These are phyloP conservation scores for Styela plicata DNA, from an alignment of 23 tunicate genomes.

Conservation along the genomic window DNA sequence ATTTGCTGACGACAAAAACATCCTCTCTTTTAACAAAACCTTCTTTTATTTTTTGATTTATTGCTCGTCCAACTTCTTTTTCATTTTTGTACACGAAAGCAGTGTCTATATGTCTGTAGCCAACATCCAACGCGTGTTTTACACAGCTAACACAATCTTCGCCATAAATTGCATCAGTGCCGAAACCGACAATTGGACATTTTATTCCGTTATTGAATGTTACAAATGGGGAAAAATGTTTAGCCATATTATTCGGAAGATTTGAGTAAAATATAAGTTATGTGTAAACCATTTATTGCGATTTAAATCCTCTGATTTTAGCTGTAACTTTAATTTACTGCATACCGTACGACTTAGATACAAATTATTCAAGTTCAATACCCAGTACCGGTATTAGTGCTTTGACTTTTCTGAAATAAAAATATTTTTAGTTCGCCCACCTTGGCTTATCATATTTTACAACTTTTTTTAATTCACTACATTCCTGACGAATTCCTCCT, in stretches of 20 bases:
- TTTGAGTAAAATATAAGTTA: no score
- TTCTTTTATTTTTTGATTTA: constrained; percentile 42
- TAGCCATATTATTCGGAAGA: background rate
- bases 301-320: no score
- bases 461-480: no score
- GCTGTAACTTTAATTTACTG: no score
- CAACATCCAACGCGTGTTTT: constrained; percentile 47
- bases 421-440: no score
- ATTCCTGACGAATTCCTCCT: no score
- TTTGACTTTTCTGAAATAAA: no score
- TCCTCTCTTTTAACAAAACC: constrained; percentile 54
- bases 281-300: no score
- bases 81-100: constrained; percentile 75
- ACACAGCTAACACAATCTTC: constrained; percentile 47
- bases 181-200: constrained; percentile 72
- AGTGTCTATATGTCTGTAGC: constrained; percentile 92
- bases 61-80: constrained; percentile 69
- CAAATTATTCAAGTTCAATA: no score
- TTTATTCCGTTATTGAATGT: constrained; percentile 54
- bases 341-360: no score
- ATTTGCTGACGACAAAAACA: constrained; percentile 71
- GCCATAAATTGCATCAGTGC: constrained; percentile 45
- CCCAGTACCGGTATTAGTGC: no score
- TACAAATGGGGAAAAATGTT: background rate
- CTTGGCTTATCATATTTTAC: no score